Evolutionary conservation across 1,140 invertebrate genomes (phyloP).

Genomic region (Brachystomella parvula): DNA sequence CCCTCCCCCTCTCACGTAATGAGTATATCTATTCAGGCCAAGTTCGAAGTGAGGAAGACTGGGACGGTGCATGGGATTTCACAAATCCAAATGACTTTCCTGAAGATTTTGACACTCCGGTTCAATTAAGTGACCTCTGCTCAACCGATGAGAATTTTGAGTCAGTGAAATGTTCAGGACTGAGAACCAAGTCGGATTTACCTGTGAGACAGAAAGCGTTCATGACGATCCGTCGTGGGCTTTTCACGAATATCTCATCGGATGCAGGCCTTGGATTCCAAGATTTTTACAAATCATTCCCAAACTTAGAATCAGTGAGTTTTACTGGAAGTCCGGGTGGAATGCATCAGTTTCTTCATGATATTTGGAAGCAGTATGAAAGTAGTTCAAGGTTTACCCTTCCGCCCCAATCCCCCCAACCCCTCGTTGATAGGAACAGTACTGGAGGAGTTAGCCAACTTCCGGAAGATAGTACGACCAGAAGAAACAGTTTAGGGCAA

Average conservation of each 20-base stretch:
- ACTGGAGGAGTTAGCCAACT: background rate
- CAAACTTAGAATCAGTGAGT: background rate
- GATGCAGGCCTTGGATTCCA: background rate
- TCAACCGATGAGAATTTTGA: background rate
- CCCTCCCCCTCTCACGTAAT: background rate
- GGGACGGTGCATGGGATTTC: background rate
- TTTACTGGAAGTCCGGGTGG: background rate
- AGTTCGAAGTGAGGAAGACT: background rate
- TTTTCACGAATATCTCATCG: background rate
- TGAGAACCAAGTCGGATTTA: background rate
- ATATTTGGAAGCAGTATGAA: background rate
- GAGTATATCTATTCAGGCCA: background rate
- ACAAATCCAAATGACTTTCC: background rate
- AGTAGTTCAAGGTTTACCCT: background rate
- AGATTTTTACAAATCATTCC: background rate
- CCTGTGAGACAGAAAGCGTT: background rate
- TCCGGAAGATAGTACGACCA: background rate
- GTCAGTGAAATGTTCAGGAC: background rate
- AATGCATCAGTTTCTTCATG: background rate
- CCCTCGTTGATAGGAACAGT: background rate
- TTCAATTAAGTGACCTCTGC: background rate
- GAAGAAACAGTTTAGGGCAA: background rate
- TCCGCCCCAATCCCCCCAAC: background rate
- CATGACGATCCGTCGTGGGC: background rate
- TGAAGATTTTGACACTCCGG: background rate